Conservation (phyloP, 2,888 invertebrate species). For the Xestia xanthographa region DNA sequence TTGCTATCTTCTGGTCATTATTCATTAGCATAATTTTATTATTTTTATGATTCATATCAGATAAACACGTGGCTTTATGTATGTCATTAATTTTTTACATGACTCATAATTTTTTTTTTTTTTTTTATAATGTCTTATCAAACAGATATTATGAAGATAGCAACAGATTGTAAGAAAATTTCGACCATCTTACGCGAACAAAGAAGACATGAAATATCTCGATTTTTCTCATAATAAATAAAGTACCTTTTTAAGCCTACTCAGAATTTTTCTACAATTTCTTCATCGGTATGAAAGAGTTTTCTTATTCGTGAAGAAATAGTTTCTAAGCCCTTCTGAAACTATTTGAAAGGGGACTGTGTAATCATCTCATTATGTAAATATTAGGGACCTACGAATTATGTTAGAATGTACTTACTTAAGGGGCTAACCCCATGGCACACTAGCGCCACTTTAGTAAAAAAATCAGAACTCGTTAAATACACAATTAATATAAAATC, state of each 20-base stretch:
- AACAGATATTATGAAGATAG: background rate
- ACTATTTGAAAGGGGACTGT: background rate
- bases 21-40: background rate
- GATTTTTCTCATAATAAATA: too few relatives aligned
- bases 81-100: background rate
- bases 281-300: background rate
- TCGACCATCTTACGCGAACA: background rate
- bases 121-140: background rate
- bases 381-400: background rate
- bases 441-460: too few relatives aligned
- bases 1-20: background rate
- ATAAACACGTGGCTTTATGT: background rate
- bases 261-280: background rate
- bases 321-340: background rate
- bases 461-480: too few relatives aligned
- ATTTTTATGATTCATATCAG: constrained; percentile 7
- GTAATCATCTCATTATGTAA: background rate
- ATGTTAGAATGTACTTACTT: background rate
- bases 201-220: background rate
- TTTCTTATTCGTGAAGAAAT: background rate
- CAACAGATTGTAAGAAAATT: background rate
- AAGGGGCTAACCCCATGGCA: too few relatives aligned
- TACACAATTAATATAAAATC: too few relatives aligned
- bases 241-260: background rate
- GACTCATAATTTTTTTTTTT: background rate